These are phyloP conservation scores for Aramus guarauna DNA, from an alignment of 2,113 vertebrate species.

Conservation along the genomic window DNA sequence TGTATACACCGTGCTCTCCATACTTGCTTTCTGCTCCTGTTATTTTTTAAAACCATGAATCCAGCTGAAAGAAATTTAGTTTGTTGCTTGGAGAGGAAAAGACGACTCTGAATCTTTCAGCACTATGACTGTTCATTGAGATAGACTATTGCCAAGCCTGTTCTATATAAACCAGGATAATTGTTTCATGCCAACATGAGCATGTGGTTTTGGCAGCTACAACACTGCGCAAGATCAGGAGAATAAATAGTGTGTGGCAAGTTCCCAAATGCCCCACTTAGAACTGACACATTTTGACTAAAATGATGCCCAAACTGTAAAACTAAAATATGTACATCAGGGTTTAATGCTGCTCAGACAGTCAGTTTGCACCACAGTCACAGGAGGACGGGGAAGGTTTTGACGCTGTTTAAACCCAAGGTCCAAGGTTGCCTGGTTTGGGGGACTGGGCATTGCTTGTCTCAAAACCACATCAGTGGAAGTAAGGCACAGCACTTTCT, in stretches of 20 bases:
- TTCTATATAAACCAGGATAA: not conserved
- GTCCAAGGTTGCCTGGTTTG: not conserved
- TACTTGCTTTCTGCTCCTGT: not conserved
- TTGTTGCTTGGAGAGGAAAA: constrained; percentile 7
- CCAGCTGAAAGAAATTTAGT: not conserved
- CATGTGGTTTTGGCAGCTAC: constrained; percentile 14
- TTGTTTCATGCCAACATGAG: constrained; percentile 21
- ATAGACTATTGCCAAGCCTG: constrained; percentile 18
- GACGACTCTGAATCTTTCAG: not conserved
- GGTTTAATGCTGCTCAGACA: not conserved
- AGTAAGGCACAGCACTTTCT: not conserved
- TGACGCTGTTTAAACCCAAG: not conserved
- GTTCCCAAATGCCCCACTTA: not conserved
- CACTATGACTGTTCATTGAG: not conserved
- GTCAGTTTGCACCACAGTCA: not conserved
- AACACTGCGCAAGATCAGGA: not conserved
- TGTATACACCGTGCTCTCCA: not conserved
- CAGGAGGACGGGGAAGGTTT: not conserved
- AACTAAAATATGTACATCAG: not conserved
- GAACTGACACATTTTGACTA: not conserved
- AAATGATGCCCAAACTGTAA: not conserved
- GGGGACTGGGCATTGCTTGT: not conserved
- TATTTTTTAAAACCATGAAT: not conserved
- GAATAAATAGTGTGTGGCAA: not conserved
- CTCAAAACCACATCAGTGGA: not conserved